phyloP scores from a whole-genome alignment of 1,140 invertebrate genomes.

The Phenacoccus solenopsis region DNA sequence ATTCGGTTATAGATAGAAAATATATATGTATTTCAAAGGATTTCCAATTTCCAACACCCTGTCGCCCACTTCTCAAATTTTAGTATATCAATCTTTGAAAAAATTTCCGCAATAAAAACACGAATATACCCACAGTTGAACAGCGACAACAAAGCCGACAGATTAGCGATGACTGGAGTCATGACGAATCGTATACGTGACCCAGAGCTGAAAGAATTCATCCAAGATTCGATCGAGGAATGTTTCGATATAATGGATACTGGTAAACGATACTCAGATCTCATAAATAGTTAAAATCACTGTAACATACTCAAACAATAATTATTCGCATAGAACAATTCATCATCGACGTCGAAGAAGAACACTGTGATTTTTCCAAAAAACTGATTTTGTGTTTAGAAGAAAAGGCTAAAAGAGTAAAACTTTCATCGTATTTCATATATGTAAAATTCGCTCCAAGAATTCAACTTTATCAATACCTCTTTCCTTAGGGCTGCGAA shows the following conservation, averaged over 20 bases:
- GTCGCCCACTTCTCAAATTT: no score
- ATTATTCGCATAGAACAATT: background rate
- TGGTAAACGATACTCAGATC: slow-evolving; percentile 18
- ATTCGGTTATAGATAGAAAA: no score
- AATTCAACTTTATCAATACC: background rate
- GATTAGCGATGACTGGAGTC: slow-evolving; percentile 20
- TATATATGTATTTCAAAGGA: no score
- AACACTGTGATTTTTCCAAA: slow-evolving; percentile 22
- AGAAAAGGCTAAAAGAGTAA: slow-evolving; percentile 21
- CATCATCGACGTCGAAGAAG: background rate
- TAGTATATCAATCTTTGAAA: no score
- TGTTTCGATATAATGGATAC: slow-evolving; percentile 27
- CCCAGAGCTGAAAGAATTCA: slow-evolving; percentile 26
- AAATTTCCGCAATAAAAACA: no score
- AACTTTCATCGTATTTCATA: background rate
- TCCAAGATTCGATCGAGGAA: slow-evolving; percentile 26
- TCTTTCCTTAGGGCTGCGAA: background rate
- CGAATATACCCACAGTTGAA: slow-evolving; percentile 25
- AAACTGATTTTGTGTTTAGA: slow-evolving; percentile 19
- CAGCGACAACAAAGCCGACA: slow-evolving; percentile 23
- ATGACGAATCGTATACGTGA: slow-evolving; percentile 26
- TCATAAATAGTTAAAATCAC: background rate
- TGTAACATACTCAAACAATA: background rate
- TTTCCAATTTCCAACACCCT: no score
- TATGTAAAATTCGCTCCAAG: background rate